A percentile compares a stretch with the other conserved stretches of the same genome.
Evolutionary conservation across 2,113 vertebrate species (phyloP).

Genomic region (Procavia capensis): DNA sequence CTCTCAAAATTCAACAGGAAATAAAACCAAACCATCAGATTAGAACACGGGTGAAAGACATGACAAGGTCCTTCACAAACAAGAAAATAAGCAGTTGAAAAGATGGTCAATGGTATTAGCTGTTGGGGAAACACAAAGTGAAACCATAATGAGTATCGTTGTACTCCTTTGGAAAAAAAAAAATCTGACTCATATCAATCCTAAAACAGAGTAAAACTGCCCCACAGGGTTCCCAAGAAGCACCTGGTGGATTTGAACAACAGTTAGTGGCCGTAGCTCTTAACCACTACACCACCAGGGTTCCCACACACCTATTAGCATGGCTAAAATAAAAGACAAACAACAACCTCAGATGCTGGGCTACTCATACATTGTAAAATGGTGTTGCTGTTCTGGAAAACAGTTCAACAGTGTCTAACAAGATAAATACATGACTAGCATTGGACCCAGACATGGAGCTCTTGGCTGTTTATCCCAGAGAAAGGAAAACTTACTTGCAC

Average conservation of each 20-base stretch:
- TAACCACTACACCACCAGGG: too few species aligned
- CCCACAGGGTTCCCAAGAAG: too few species aligned
- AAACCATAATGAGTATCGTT: too few species aligned
- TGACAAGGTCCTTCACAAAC: background rate
- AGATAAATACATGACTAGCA: background rate
- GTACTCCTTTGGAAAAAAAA: too few species aligned
- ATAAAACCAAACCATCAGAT: background rate
- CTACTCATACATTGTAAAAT: background rate
- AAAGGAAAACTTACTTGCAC: constrained; percentile 17
- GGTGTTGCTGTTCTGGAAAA: background rate
- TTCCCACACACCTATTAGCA: background rate
- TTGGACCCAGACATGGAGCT: background rate
- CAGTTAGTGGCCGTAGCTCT: too few species aligned
- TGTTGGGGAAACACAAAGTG: too few species aligned
- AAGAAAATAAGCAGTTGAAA: background rate
- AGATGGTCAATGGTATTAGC: background rate
- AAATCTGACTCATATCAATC: too few species aligned
- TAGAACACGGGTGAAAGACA: constrained; percentile 11
- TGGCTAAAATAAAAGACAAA: background rate
- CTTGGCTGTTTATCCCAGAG: background rate
- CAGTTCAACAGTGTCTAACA: background rate
- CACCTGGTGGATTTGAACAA: too few species aligned
- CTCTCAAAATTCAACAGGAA: background rate
- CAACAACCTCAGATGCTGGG: background rate
- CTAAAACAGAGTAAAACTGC: too few species aligned